A percentile compares a stretch with the other conserved stretches of the same genome.
phyloP scores from a whole-genome alignment of 2,113 vertebrate species.

The Salvelinus namaycush region DNA sequence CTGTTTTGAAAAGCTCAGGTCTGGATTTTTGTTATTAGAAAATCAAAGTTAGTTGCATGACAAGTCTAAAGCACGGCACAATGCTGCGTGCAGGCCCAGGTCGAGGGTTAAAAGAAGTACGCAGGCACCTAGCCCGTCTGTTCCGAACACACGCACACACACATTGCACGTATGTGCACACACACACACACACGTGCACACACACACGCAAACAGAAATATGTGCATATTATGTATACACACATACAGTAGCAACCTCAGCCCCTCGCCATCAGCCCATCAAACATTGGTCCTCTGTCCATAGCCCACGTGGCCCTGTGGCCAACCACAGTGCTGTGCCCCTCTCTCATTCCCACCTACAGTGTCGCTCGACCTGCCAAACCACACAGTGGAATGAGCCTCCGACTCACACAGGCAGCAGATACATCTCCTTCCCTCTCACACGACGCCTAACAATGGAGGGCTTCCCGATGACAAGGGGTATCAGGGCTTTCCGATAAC shows the following conservation, averaged over 20 bases:
- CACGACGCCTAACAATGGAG: slow-evolving; percentile 48
- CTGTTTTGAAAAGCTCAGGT: slow-evolving; percentile 64
- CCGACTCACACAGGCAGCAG: slow-evolving; percentile 62
- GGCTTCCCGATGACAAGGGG: slow-evolving; percentile 52
- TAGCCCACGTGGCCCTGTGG: not conserved
- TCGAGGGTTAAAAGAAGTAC: slow-evolving; percentile 37
- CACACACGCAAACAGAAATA: slow-evolving; percentile 20
- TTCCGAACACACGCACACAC: not conserved
- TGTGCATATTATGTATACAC: slow-evolving; percentile 22
- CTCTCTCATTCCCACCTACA: slow-evolving; percentile 65
- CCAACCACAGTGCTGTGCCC: not conserved
- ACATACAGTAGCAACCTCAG: not conserved
- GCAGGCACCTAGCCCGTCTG: not conserved
- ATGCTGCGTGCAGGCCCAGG: slow-evolving; percentile 29
- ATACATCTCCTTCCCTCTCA: slow-evolving; percentile 50
- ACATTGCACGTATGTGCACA: not conserved
- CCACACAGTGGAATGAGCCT: slow-evolving; percentile 64
- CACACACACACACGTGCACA: not conserved
- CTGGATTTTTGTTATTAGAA: slow-evolving; percentile 58
- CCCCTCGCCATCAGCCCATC: not conserved
- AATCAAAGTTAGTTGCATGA: slow-evolving; percentile 57
- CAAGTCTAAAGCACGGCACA: slow-evolving; percentile 53
- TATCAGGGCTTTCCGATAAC: slow-evolving; percentile 44
- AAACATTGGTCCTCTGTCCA: slow-evolving; percentile 1
- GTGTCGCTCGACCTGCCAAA: slow-evolving; percentile 61